phyloP scores from a whole-genome alignment of 1,140 invertebrate species.

The Propsilocerus akamusi region DNA sequence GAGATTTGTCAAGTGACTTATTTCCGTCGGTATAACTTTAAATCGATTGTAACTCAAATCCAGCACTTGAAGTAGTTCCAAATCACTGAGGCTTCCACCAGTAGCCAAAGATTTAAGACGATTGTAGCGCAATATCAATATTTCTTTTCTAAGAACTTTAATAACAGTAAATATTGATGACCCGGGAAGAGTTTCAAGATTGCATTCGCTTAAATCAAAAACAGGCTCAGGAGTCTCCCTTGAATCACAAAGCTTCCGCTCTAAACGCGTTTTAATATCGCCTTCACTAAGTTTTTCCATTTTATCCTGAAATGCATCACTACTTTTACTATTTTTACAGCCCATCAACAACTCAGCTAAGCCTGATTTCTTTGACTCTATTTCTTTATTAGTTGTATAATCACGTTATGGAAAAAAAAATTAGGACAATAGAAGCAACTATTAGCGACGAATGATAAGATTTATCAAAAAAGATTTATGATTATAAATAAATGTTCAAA shows the following conservation, averaged over 20 bases:
- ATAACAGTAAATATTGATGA: slow-evolving; percentile 60
- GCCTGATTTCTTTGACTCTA: too few relatives aligned
- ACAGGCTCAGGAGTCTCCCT: slow-evolving; percentile 53
- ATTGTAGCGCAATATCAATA: slow-evolving; percentile 44
- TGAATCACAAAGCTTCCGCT: slow-evolving; percentile 35
- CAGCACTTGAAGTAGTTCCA: slow-evolving; percentile 43
- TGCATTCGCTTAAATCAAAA: slow-evolving; percentile 56
- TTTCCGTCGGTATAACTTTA: slow-evolving; percentile 34
- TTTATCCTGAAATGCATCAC: too few relatives aligned
- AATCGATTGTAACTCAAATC: slow-evolving; percentile 55
- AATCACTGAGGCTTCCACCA: slow-evolving; percentile 47
- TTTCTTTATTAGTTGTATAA: too few relatives aligned
- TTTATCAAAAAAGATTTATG: too few relatives aligned
- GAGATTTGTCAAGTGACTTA: slow-evolving; percentile 37
- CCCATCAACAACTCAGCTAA: too few relatives aligned
- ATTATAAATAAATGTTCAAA: too few relatives aligned
- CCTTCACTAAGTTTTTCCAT: neutral
- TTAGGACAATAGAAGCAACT: too few relatives aligned
- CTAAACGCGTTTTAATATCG: slow-evolving; percentile 29
- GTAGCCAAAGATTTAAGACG: slow-evolving; percentile 41
- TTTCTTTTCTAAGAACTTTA: slow-evolving; percentile 56
- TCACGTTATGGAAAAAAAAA: too few relatives aligned
- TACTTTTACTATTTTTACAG: too few relatives aligned
- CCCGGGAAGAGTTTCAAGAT: slow-evolving; percentile 46
- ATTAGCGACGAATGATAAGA: too few relatives aligned